These are phyloP conservation scores for Hydraecia micacea DNA, from an alignment of 2,888 invertebrate genomes.

Conservation along the genomic window DNA sequence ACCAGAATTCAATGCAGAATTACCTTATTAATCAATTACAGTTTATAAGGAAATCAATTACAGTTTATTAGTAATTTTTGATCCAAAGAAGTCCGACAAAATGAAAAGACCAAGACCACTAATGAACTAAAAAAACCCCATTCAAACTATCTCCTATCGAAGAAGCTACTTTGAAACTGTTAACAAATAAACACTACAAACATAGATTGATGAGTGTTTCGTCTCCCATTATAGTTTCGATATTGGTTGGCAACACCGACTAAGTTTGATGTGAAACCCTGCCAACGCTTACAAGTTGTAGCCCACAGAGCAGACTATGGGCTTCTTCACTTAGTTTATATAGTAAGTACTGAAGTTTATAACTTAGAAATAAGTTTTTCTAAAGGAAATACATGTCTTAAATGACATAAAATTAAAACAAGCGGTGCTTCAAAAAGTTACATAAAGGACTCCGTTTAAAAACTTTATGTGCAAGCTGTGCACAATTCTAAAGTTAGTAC, in stretches of 20 bases:
- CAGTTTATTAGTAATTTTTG: not conserved
- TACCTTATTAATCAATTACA: not conserved
- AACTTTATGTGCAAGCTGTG: not conserved
- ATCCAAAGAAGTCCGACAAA: not conserved
- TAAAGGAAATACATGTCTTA: not conserved
- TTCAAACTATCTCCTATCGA: not conserved
- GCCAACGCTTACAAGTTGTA: constrained; percentile 13
- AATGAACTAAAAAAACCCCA: not conserved
- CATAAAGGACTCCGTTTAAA: not conserved
- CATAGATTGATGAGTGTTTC: constrained; percentile 53
- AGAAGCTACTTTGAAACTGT: not conserved
- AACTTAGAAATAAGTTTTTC: not conserved
- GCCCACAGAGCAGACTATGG: not conserved
- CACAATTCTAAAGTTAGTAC: not conserved
- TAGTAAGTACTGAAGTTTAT: constrained; percentile 3
- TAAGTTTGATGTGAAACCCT: constrained; percentile 57
- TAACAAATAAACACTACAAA: not conserved
- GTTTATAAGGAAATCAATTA: not conserved
- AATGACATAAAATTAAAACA: not conserved
- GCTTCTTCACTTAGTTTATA: not conserved
- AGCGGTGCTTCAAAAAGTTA: not conserved
- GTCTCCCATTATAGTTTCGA: constrained; percentile 60
- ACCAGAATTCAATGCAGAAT: no score
- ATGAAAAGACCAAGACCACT: not conserved
- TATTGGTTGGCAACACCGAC: constrained; percentile 44